Conservation (phyloP, 2,888 invertebrate genomes). For the Colletes collaris region DNA sequence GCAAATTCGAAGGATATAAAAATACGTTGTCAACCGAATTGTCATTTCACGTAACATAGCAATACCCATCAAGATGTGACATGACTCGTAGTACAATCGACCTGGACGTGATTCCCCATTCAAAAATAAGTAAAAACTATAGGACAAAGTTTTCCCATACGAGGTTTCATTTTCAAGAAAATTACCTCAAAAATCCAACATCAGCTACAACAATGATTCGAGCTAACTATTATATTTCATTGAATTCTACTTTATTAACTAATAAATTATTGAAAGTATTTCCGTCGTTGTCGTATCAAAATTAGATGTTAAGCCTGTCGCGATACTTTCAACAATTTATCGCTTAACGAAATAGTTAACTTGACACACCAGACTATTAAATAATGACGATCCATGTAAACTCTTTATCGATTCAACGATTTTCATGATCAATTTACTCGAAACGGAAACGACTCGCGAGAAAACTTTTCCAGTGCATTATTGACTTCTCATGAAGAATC, state of each 20-base stretch:
- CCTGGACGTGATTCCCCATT: not conserved
- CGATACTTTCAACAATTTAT: not conserved
- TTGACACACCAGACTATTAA: no score
- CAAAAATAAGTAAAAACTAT: not conserved
- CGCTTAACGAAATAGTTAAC: not conserved
- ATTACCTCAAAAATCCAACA: not conserved
- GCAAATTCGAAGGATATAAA: not conserved
- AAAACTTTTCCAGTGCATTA: not conserved
- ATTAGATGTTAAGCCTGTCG: not conserved
- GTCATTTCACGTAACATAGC: conserved; percentile 12
- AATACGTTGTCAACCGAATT: not conserved
- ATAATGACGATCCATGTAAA: no score
- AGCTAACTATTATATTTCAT: not conserved
- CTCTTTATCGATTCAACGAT: no score
- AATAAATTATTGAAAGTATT: not conserved
- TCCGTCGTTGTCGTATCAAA: not conserved
- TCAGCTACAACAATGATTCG: no score
- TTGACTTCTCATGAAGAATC: conserved; percentile 1
- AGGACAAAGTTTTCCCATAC: not conserved
- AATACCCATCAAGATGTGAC: not conserved
- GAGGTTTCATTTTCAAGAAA: not conserved
- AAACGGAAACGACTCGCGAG: not conserved
- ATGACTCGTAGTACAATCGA: conserved; percentile 7
- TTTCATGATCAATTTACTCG: no score
- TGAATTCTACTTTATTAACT: not conserved